Percentiles rank a stretch among this genome's conserved stretches.
phyloP scores from a whole-genome alignment of 2,797 vertebrate genomes.

The Crocidura indochinensis region DNA sequence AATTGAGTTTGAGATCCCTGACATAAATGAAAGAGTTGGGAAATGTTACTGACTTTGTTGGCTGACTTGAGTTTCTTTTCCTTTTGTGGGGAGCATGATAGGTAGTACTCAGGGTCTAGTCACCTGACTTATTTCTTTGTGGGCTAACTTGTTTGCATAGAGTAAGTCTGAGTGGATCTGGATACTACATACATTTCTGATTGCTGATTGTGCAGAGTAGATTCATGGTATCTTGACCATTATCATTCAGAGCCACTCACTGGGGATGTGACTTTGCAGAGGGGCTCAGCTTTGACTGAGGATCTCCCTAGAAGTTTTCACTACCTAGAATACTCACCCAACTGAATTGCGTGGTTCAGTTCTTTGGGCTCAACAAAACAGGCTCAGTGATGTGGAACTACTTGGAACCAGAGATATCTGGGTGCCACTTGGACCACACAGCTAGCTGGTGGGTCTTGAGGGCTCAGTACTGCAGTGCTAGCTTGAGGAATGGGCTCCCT shows the following conservation, averaged over 20 bases:
- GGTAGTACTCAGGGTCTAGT: no score
- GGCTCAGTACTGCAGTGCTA: no score
- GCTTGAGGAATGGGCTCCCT: no score
- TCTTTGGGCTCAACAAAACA: no score
- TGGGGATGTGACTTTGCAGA: neutral
- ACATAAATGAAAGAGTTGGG: neutral
- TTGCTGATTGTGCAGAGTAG: neutral
- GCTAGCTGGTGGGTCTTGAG: no score
- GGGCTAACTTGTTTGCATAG: conserved; percentile 34
- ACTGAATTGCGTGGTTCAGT: no score
- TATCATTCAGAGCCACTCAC: neutral
- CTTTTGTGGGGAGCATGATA: neutral
- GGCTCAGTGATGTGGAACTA: no score
- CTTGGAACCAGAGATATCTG: no score
- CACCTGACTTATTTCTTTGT: neutral
- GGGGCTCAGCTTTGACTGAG: neutral
- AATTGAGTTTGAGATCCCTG: no score
- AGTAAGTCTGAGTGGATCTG: neutral
- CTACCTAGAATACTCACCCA: no score
- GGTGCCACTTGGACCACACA: no score
- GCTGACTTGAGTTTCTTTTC: neutral
- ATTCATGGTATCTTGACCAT: conserved; percentile 43
- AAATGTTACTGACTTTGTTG: conserved; percentile 6
- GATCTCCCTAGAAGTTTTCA: no score
- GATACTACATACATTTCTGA: neutral